Base-by-base conservation (phyloP, 2,888 invertebrate genomes). In the Oscheius myriophilus region DNA sequence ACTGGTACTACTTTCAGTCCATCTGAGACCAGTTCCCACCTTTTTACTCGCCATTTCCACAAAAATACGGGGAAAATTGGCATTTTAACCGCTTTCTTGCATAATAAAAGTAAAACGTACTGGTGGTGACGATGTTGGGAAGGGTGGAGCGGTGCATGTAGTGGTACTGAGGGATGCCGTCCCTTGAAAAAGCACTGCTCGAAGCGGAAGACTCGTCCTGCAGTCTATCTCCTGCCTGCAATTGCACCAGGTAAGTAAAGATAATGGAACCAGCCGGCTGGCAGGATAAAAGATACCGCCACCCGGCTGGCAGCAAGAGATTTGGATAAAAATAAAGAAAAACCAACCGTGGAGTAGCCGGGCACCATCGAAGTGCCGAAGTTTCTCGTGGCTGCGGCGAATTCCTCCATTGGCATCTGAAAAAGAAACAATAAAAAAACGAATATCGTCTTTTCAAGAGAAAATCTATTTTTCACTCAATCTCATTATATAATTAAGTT, bases 331-430 rank as follows among this genome's bases (percentile, higher is more conserved):
- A 12, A 25, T n/a, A n/a, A 55, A 33, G 6, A 55, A 18, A n/a
- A 62, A 39, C 62, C 25, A 3, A 62, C 62, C 6, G 65, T 39
- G 25, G 53, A 53, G 45, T 65, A 65, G 33, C 66, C 66, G 21
- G 66, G 66, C 2, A 66, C 26, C 51, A 66, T 49, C 16, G 66
- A 66, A 4, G 66, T 57, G 43, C 66, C 66, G 26, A 66, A 66
- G 26, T 51, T 43, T 9, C 57, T 55, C 21, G 66, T 57, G 1
- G 66, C 58, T 21, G 41, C 43, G 49, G 55, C 66, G 46, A 66
- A 66, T 43, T 66, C 66, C 58, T 66, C 66, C 66, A 66, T 66
- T 21, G 66, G 66, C 66, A 66, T 66, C 66, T 66, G 58, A 57
- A 66, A 52, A 21, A 23, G 7, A 25, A 11, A 46, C 18, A 18